Base-by-base conservation (phyloP, 2,797 vertebrate species). In the Sphenodon punctatus region DNA sequence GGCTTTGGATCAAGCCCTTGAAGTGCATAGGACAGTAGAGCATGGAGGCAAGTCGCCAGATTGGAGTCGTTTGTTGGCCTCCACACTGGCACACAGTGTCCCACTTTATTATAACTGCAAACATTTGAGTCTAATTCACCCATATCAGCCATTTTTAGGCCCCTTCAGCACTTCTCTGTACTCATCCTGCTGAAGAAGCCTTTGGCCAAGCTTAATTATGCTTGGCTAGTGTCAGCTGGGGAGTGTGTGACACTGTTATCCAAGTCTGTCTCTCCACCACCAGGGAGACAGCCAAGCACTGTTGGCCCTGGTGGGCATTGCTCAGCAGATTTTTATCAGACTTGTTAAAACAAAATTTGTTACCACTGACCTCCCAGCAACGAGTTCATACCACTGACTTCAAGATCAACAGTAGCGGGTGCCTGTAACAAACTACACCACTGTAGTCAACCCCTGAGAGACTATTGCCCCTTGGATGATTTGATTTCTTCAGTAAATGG, bases 321-420 rank as follows among this genome's bases (percentile, higher is more conserved):
- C 82, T 93, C 93, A 93, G 92, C 91, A 93, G 92, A 93, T 92
- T 89, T 88, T 93, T 92, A 93, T 93, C 92, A 80, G 84, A 23
- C 80, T 88, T 93, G 53, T 91, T 73, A 85, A 92, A 94, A 93
- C 88, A 91, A 88, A 85, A 78, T 89, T 60, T 2, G 27, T 89
- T 93, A 88, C 89, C 65, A 3, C 27, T 86, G 89, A 89, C 91
- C 89, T 89, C 80, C 75, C 67, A 76, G 66, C 71, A 66, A 22
- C 34, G 71, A 82, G 84, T 91, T 92, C 89, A 76, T 64, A 70
- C 67, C 68, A 88, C 80, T 66, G 49, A 69, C 75, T 85, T 60
- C 34, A 49, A 72, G 73, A 74, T 43, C 34, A 53, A 9, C 15
- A 49, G 43, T 58, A 77, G 53, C n/a, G 34, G 65, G 34, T 49